These are phyloP conservation scores for Drosophila mojavensis DNA, from an alignment of 1,140 invertebrate genomes.

Conservation along the genomic window DNA sequence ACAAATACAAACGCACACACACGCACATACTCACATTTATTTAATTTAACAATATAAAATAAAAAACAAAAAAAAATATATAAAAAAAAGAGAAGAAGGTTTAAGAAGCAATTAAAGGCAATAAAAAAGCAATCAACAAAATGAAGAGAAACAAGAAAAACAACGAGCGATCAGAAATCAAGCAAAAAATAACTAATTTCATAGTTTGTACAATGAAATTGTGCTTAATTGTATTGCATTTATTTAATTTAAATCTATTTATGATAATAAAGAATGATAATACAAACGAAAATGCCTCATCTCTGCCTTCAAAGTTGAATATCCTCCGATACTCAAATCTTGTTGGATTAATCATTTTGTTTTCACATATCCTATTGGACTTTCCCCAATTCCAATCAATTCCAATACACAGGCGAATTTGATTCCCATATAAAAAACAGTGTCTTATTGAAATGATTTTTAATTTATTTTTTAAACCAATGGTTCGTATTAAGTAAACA, in stretches of 20 bases:
- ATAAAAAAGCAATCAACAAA: constrained; percentile 52
- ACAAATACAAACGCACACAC: constrained; percentile 37
- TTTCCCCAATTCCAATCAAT: too few relatives aligned
- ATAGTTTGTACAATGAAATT: constrained; percentile 68
- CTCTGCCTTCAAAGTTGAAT: background rate
- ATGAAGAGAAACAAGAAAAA: constrained; percentile 48
- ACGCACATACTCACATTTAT: constrained; percentile 64
- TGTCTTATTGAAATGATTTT: constrained; percentile 13
- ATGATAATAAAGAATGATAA: constrained; percentile 81
- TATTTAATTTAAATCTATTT: constrained; percentile 83
- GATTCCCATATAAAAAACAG: background rate
- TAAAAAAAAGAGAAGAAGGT: constrained; percentile 17
- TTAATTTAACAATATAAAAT: constrained; percentile 59
- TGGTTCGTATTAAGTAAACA: constrained; percentile 60
- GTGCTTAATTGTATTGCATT: constrained; percentile 83
- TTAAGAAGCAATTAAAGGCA: constrained; percentile 28
- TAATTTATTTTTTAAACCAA: constrained; percentile 56
- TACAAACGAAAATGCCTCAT: constrained; percentile 32
- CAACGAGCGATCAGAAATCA: constrained; percentile 51
- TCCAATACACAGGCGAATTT: background rate
- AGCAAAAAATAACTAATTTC: constrained; percentile 60
- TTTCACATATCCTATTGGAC: too few relatives aligned
- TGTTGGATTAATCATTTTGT: too few relatives aligned
- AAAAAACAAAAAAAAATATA: constrained; percentile 14
- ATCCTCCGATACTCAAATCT: too few relatives aligned